Conservation (phyloP, 1,140 invertebrate species). For the Formica exsecta region DNA sequence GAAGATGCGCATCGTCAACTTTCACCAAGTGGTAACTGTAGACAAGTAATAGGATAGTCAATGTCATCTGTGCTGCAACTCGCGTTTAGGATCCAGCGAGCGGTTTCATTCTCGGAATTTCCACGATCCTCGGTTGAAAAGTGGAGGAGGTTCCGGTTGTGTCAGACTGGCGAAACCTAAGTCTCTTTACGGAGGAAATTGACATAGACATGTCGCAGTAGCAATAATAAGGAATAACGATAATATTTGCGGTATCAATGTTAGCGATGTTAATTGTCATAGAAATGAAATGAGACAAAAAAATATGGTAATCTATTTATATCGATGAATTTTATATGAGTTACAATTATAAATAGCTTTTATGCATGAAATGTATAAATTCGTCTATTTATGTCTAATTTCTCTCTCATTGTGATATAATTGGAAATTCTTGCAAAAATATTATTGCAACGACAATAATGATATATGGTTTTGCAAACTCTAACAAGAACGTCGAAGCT, state of each 20-base stretch:
- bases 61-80: slow-evolving; percentile 74
- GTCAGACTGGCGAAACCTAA: slow-evolving; percentile 30
- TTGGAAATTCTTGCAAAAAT: neutral
- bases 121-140: slow-evolving; percentile 13
- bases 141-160: slow-evolving; percentile 50
- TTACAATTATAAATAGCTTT: neutral
- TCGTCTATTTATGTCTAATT: neutral
- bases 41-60: slow-evolving; percentile 78
- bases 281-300: neutral
- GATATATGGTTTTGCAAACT: neutral
- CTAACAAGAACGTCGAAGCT: neutral
- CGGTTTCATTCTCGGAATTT: slow-evolving; percentile 34
- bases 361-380: neutral
- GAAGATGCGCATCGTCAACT: slow-evolving; percentile 82
- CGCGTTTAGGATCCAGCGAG: slow-evolving; percentile 20
- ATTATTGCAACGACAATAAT: neutral
- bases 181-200: slow-evolving; percentile 10
- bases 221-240: neutral
- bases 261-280: neutral
- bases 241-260: neutral
- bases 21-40: slow-evolving; percentile 78
- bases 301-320: neutral
- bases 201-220: neutral
- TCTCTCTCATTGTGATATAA: neutral
- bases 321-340: neutral